A percentile compares a stretch with the other conserved stretches of the same genome.
These are phyloP conservation scores for Eristalinus sepulchralis DNA, from an alignment of 2,888 invertebrate genomes.

Conservation along the genomic window DNA sequence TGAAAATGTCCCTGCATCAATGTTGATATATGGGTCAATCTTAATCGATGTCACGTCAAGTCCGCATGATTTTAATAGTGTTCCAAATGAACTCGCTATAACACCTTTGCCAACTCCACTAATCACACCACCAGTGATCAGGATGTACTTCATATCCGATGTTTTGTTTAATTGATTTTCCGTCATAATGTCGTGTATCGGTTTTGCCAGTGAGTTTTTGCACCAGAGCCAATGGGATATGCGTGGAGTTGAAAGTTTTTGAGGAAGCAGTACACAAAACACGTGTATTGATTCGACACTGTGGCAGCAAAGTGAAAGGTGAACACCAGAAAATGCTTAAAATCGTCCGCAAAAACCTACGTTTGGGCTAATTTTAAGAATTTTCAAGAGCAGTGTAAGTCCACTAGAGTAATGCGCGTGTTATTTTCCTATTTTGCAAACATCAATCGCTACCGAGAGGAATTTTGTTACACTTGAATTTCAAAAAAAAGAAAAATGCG, in stretches of 20 bases:
- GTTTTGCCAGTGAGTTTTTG: background rate
- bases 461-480: too few species aligned
- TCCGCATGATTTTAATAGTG: slow-evolving; percentile 96
- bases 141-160: slow-evolving; percentile 94
- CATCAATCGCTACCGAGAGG: too few species aligned
- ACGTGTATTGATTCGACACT: too few species aligned
- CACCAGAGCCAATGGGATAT: background rate
- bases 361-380: too few species aligned
- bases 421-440: too few species aligned
- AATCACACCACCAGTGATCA: slow-evolving; percentile 99
- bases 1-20: slow-evolving; percentile 99
- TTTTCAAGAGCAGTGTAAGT: too few species aligned
- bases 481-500: too few species aligned
- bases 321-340: too few species aligned
- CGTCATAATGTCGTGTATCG: slow-evolving; percentile 6
- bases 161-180: background rate
- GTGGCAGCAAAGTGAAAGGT: background rate
- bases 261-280: too few species aligned
- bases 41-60: slow-evolving; percentile 99
- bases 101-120: slow-evolving; percentile 99
- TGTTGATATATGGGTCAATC: slow-evolving; percentile 99
- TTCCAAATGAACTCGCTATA: slow-evolving; percentile 97
- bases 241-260: background rate
- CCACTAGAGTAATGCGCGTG: too few species aligned
- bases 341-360: too few species aligned